Percentiles rank a stretch among this genome's conserved stretches.
Conservation (phyloP, 2,888 invertebrate genomes). For the Drosophila siamana region DNA sequence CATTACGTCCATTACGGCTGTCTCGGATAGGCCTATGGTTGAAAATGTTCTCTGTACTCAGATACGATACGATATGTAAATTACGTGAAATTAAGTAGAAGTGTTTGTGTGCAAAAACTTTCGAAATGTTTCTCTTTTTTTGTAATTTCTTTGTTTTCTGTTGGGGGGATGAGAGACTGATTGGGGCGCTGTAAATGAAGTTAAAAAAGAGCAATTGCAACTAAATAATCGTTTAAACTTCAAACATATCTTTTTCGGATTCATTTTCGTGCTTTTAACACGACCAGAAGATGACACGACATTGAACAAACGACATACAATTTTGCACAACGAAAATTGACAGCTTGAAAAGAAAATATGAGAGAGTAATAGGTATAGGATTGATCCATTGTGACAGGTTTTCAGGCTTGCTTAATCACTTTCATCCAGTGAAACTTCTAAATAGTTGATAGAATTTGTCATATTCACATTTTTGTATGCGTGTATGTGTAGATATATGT, state of each 20-base stretch:
- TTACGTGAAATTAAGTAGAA: slow-evolving; percentile 50
- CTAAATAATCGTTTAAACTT: slow-evolving; percentile 42
- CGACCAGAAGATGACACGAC: slow-evolving; percentile 38
- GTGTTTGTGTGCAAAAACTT: slow-evolving; percentile 52
- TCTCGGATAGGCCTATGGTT: slow-evolving; percentile 95
- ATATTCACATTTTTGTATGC: slow-evolving; percentile 20
- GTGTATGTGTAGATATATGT: not conserved
- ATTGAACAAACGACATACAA: slow-evolving; percentile 40
- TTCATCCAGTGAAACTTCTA: not conserved
- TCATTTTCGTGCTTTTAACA: slow-evolving; percentile 24
- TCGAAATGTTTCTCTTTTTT: slow-evolving; percentile 1
- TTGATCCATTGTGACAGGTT: slow-evolving; percentile 6
- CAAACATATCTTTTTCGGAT: slow-evolving; percentile 31
- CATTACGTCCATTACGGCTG: slow-evolving; percentile 97
- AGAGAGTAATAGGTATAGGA: slow-evolving; percentile 7
- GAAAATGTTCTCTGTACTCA: slow-evolving; percentile 75
- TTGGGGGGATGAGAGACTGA: slow-evolving; percentile 36
- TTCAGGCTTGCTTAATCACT: slow-evolving; percentile 12
- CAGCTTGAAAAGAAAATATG: slow-evolving; percentile 41
- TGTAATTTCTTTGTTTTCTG: slow-evolving; percentile 3
- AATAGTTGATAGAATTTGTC: not conserved
- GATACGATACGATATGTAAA: slow-evolving; percentile 61
- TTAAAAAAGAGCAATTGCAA: slow-evolving; percentile 54
- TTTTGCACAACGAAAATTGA: slow-evolving; percentile 35
- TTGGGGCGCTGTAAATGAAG: slow-evolving; percentile 58